Evolutionary conservation across 2,888 invertebrate genomes (phyloP), one percentile per base, ranked within the genome.

Genomic region (Cloeon dipterum): DNA sequence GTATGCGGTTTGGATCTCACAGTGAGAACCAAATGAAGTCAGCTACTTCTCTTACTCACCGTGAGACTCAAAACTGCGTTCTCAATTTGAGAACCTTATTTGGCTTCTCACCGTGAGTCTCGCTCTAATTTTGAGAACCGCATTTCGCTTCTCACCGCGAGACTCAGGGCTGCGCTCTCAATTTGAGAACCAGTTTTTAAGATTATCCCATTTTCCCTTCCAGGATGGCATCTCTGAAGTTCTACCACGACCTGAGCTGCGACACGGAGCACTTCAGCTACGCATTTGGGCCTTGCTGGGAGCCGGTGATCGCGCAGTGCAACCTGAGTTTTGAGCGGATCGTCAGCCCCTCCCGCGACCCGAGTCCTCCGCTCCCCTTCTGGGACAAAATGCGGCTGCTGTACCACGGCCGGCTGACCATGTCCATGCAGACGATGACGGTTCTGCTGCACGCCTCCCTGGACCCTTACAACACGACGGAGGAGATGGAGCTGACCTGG

Each of bases 281-380:
- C 53, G 91, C 94, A 0, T 96, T 98, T 53, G 98, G 98, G 0
- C 93, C 96, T 0, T 96, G 96, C 55, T 98, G 98, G 98, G 98
- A 98, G 52, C 94, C 98, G 0, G 88, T 86, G 13, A 74, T 89
- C 39, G 83, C 89, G 0, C 83, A 88, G 50, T 81, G 81, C 57
- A 85, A 83, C 52, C 59, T 82, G 10, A 70, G 76, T 43, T 81
- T 89, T 56, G 89, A 91, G 50, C 81, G 81, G 55, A 85, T 85
- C 13, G 67, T 78, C 3, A 70, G 81, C 0, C 79, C 81, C 0
- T 89, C 93, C 0, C 63, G 75, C 40, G 94, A 94, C 61, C 96
- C 96, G 0, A 91, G 91, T 38, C 82, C 78, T 0, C 81, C 89
- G 0, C 58, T 98, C 33, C 78, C 94, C 0, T 94, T 93, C 63